phyloP scores from a whole-genome alignment of 2,113 vertebrate genomes.

The Nycticorax nycticorax region DNA sequence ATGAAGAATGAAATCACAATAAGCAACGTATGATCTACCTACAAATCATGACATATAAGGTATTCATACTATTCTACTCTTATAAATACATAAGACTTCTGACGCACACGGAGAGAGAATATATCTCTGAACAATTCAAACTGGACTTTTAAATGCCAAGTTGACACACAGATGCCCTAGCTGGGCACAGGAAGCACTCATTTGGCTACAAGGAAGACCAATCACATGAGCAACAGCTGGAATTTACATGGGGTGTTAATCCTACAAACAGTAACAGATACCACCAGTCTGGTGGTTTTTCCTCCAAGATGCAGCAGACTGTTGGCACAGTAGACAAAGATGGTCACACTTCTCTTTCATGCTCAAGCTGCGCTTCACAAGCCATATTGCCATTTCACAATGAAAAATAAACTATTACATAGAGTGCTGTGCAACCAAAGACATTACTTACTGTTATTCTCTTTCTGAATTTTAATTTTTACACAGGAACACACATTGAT shows the following conservation, averaged over 20 bases:
- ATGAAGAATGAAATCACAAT: neutral
- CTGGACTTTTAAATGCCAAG: neutral
- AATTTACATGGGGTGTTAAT: conserved; percentile 6
- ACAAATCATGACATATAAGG: neutral
- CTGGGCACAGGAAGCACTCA: neutral
- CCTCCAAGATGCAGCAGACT: neutral
- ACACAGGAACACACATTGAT: neutral
- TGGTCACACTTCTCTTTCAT: neutral
- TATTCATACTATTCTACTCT: neutral
- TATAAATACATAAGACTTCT: neutral
- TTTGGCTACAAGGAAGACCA: neutral
- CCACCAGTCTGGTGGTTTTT: neutral
- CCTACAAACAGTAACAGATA: neutral
- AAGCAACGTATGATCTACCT: neutral
- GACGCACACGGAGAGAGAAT: accelerated
- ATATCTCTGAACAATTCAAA: neutral
- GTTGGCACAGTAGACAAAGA: neutral
- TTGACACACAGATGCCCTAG: neutral
- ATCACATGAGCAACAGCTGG: neutral
- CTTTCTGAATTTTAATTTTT: neutral
- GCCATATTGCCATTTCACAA: neutral
- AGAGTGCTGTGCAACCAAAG: neutral
- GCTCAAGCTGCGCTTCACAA: conserved; percentile 28
- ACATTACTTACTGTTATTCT: neutral
- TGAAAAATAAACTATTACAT: neutral